Base-by-base conservation (phyloP, 2,113 vertebrate species). In the Urocynchramus pylzowi region DNA sequence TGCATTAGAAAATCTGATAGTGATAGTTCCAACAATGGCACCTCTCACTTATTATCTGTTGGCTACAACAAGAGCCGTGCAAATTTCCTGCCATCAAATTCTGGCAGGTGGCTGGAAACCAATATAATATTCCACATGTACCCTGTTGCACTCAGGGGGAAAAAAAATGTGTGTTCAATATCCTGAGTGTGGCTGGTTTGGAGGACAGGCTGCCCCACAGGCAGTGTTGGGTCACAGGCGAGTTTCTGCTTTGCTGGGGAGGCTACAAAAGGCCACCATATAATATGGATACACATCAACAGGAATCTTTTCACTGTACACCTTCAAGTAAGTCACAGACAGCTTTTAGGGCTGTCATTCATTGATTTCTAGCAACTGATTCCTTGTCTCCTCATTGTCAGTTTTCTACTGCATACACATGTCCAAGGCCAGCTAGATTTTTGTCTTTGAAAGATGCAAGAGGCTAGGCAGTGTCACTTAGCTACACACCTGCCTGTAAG, bases 1-100 rank as follows among this genome's bases (percentile, higher is more conserved):
- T 87, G 80, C 92, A 69, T 87, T 96, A 94, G 80, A 93, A 94
- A 97, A 95, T 96, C 90, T 96, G 89, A 96, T 95, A 78, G 67
- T 60, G 53, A 63, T 74, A 69, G 44, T 64, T 91, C 39, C 89
- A 94, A 96, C 85, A 94, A 95, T 89, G 82, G 45, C 75, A 95
- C 71, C 88, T 67, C 91, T 97, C 80, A 82, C 65, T 80, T 97
- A 74, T 89, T 94, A 95, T 94, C 91, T 94, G 79, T 93, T 91
- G 93, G 65, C 85, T 89, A 57, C 89, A 89, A 88, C 35, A 93
- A 90, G 82, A 96, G 68, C 82, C 0, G 16, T 73, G 93, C 67
- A 97, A 95, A 97, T 94, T 87, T 96, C 95, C 91, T 96, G 88
- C 47, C 92, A 69, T 84, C 87, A 63, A 0, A 84, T 50, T 83